These are phyloP conservation scores for Epizoanthus illoricatus DNA, from an alignment of 92 coral and sea anemone genomes.

Conservation along the genomic window DNA sequence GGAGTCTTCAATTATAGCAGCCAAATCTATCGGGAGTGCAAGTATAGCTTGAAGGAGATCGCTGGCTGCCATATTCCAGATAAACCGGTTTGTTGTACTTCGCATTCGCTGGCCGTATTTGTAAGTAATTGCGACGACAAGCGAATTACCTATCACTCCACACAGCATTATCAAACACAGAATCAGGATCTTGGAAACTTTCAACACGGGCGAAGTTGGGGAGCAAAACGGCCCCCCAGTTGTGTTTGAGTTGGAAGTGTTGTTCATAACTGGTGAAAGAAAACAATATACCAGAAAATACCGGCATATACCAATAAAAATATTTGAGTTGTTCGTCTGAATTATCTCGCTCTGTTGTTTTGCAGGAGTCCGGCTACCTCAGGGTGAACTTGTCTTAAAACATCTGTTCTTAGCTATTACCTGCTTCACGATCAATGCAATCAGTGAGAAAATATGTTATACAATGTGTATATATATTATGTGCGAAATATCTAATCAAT, in stretches of 20 bases:
- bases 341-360: too few relatives aligned
- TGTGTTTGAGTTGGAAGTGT: slow-evolving; percentile 1
- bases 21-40: slow-evolving; percentile 32
- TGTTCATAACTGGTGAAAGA: slow-evolving; percentile 5
- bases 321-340: too few relatives aligned
- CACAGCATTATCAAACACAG: slow-evolving; percentile 23
- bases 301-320: too few relatives aligned
- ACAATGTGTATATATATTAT: too few relatives aligned
- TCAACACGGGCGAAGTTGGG: slow-evolving; percentile 7
- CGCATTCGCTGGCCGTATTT: slow-evolving; percentile 14
- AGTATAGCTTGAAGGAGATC: slow-evolving; percentile 18
- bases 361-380: too few relatives aligned
- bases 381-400: too few relatives aligned
- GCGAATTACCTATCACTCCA: slow-evolving; percentile 19
- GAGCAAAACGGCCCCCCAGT: background rate
- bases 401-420: too few relatives aligned
- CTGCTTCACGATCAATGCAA: too few relatives aligned
- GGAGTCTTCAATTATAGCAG: slow-evolving; percentile 15
- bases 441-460: too few relatives aligned
- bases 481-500: too few relatives aligned
- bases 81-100: slow-evolving; percentile 35
- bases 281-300: too few relatives aligned
- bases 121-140: slow-evolving; percentile 19
- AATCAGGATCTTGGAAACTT: slow-evolving; percentile 4
- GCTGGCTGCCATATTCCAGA: slow-evolving; percentile 36